Evolutionary conservation across 1,140 invertebrate species (phyloP), one percentile per base, ranked within the genome.

Genomic region (Muscidifurax raptorellus): DNA sequence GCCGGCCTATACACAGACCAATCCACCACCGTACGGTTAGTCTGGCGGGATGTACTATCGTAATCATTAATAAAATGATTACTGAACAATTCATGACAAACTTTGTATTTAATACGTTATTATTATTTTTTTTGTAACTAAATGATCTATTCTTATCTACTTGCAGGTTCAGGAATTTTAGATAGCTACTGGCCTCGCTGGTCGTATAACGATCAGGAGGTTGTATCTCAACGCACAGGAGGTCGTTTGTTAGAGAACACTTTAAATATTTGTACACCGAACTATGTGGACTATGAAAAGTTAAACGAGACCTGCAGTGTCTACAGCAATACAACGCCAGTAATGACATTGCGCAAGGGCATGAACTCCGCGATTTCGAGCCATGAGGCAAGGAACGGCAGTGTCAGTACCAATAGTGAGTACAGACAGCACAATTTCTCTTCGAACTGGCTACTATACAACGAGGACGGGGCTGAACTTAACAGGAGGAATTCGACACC

Each of bases 261-360:
- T 3, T 78, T 91, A 12, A 91, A 92, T 85, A 64, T 91, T 0
- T 86, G 86, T 22, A 80, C 77, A 10, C 67, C 78, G 0, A 87
- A 86, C 12, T 86, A 86, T 27, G 76, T 90, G 22, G 88, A 91
- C 84, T 88, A 90, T 25, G 40, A 89, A 4, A 92, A 91, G 80
- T 47, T 90, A 30, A 87, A 89, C 72, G 89, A 91, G 59, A 92
- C 90, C 0, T 89, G 88, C 27, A 89, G 90, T 44, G 90, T 91
- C 13, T 90, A 91, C 64, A 90, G 89, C 84, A 90, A 90, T 67
- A 78, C 85, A 36, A 86, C 89, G 1, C 90, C 90, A 7, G 86
- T 91, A 9, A 86, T 89, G n/a, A 87, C 90, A 0, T 36, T 86
- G 7, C 80, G 84, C 3, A 82, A 78, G 32, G 84, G 84, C 27